These are phyloP conservation scores for Daktulosphaira vitifoliae DNA, from an alignment of 1,140 invertebrate genomes.

Conservation along the genomic window DNA sequence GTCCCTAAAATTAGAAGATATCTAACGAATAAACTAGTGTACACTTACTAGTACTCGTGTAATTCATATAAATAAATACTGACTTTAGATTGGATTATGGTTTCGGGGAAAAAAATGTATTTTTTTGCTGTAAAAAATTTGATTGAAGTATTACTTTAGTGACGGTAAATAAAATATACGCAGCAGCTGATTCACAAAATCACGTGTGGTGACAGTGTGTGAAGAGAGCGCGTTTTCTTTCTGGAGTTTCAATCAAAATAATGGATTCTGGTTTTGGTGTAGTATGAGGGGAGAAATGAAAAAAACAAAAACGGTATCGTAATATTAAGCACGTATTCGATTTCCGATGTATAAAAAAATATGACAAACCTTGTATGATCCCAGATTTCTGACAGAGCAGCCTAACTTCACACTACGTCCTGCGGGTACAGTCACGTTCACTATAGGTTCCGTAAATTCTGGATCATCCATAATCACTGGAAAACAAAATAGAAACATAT, in stretches of 20 bases:
- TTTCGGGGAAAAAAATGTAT: background rate
- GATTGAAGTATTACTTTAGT: conserved; percentile 25
- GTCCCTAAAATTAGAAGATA: too few relatives aligned
- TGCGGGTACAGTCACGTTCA: conserved; percentile 61
- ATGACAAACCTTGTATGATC: conserved; percentile 63
- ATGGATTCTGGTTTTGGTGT: conserved; percentile 14
- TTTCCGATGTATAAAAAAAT: conserved; percentile 16
- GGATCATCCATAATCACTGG: conserved; percentile 49
- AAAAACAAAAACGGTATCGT: background rate
- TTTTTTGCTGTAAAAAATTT: conserved; percentile 3
- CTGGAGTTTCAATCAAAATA: conserved; percentile 27
- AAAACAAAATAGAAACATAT: conserved; percentile 32
- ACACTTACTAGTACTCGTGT: too few relatives aligned
- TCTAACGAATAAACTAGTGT: too few relatives aligned
- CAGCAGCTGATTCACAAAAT: conserved; percentile 17
- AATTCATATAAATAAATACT: too few relatives aligned
- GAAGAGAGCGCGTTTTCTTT: conserved; percentile 6
- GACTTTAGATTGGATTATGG: too few relatives aligned
- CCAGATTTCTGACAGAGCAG: conserved; percentile 81
- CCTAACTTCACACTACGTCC: conserved; percentile 77
- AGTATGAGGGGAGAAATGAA: background rate
- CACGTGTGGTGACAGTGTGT: conserved; percentile 18
- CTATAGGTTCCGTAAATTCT: conserved; percentile 54
- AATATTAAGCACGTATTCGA: conserved; percentile 33
- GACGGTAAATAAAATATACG: conserved; percentile 8